A percentile compares a stretch with the other conserved stretches of the same genome.
These are phyloP conservation scores for Apotomis capreana DNA, from an alignment of 2,888 invertebrate species.

Conservation along the genomic window DNA sequence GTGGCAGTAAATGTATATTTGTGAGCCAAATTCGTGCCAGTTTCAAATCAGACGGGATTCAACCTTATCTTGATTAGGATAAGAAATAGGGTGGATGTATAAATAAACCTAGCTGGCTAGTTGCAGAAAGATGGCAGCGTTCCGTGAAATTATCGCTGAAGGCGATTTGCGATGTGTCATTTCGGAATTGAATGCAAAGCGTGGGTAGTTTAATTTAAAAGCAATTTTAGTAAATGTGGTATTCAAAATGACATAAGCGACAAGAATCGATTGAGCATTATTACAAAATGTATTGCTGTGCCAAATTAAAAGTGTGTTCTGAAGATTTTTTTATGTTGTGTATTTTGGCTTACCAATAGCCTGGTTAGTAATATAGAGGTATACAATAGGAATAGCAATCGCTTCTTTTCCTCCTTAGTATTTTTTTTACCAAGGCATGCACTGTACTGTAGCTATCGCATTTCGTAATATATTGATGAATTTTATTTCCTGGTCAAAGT, in stretches of 20 bases:
- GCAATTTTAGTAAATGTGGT: neutral
- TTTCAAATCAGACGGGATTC: constrained; percentile 39
- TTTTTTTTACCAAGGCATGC: too few relatives aligned
- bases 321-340: too few relatives aligned
- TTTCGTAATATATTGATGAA: too few relatives aligned
- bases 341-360: too few relatives aligned
- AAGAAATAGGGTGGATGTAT: constrained; percentile 44
- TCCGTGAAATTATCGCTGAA: constrained; percentile 9
- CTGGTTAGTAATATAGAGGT: too few relatives aligned
- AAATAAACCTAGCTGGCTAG: constrained; percentile 43
- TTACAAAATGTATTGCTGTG: too few relatives aligned
- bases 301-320: too few relatives aligned
- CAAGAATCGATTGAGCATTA: too few relatives aligned
- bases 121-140: constrained; percentile 6
- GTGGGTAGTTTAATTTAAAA: neutral
- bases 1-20: constrained; percentile 43
- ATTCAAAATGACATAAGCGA: neutral
- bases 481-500: too few relatives aligned
- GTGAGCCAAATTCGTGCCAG: constrained; percentile 45
- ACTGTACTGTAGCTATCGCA: too few relatives aligned
- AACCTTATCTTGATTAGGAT: constrained; percentile 47
- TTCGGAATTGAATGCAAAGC: neutral
- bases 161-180: neutral
- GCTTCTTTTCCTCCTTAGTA: too few relatives aligned
- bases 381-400: too few relatives aligned